Evolutionary conservation across 1,140 invertebrate species (phyloP).

Genomic region (Chelonus insularis): DNA sequence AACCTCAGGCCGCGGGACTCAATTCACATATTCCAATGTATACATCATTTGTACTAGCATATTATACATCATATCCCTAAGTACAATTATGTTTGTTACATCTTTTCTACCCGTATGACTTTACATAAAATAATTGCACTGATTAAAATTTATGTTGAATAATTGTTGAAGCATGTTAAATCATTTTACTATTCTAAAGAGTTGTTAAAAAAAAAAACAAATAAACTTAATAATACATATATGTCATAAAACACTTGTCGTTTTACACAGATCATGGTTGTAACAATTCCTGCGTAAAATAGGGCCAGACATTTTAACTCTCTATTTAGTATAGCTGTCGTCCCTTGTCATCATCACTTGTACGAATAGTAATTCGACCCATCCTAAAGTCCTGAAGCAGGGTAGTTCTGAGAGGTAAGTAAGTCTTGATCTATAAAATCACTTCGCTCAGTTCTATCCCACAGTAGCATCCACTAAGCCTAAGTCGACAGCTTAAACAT

Average conservation of each 20-base stretch:
- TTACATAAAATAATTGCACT: too few relatives aligned
- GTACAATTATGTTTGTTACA: slow-evolving; percentile 21
- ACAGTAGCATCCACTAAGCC: too few relatives aligned
- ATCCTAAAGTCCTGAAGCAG: not conserved
- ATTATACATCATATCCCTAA: not conserved
- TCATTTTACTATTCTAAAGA: too few relatives aligned
- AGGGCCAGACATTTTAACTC: slow-evolving; percentile 56
- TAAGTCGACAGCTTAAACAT: too few relatives aligned
- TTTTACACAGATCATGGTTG: slow-evolving; percentile 33
- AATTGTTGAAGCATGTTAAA: too few relatives aligned
- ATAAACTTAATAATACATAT: too few relatives aligned
- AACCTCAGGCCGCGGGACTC: slow-evolving; percentile 37
- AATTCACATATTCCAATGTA: slow-evolving; percentile 10
- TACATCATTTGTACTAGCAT: slow-evolving; percentile 11
- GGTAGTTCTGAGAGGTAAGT: too few relatives aligned
- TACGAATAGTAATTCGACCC: not conserved
- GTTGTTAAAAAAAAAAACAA: too few relatives aligned
- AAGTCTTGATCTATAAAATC: too few relatives aligned
- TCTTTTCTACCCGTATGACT: not conserved
- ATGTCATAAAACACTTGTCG: slow-evolving; percentile 7
- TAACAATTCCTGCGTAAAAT: slow-evolving; percentile 54
- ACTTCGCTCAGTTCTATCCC: too few relatives aligned
- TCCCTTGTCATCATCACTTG: slow-evolving; percentile 52
- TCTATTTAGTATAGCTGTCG: slow-evolving; percentile 56
- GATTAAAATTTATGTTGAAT: too few relatives aligned